Evolutionary conservation across 1,140 invertebrate species (phyloP).

Genomic region (Diprion similis): DNA sequence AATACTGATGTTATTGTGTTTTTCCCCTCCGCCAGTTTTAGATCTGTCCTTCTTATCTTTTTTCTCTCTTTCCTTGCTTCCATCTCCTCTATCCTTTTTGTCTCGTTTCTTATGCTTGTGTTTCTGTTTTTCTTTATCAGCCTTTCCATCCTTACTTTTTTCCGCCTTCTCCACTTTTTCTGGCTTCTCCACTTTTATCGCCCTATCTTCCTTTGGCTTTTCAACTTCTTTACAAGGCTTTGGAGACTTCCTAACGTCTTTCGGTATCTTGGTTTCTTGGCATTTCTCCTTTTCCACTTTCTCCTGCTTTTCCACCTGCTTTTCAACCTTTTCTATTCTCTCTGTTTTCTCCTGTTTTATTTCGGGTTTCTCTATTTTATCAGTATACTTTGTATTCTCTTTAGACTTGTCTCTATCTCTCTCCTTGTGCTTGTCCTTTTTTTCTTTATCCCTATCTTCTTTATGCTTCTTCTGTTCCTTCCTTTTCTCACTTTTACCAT

Average conservation of each 20-base stretch:
- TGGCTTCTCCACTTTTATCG: constrained; percentile 53
- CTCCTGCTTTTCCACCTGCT: constrained; percentile 62
- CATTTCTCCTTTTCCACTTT: constrained; percentile 62
- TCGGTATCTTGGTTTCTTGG: constrained; percentile 31
- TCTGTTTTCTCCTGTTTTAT: constrained; percentile 45
- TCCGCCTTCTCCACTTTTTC: constrained; percentile 61
- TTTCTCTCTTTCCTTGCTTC: constrained; percentile 57
- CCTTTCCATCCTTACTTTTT: constrained; percentile 58
- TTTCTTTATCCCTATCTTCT: constrained; percentile 60
- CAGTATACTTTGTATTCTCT: constrained; percentile 44
- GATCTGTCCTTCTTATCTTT: constrained; percentile 56
- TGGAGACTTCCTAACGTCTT: constrained; percentile 53
- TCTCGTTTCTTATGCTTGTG: constrained; percentile 63
- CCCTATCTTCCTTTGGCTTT: constrained; percentile 59
- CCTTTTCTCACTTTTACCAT: constrained; percentile 50
- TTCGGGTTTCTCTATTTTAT: constrained; percentile 43
- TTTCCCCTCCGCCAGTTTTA: constrained; percentile 46
- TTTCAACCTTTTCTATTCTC: constrained; percentile 60
- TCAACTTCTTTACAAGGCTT: constrained; percentile 54
- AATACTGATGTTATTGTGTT: constrained; percentile 34
- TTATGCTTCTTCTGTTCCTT: constrained; percentile 63
- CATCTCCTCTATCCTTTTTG: constrained; percentile 65
- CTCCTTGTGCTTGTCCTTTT: constrained; percentile 61
- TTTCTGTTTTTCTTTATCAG: constrained; percentile 54
- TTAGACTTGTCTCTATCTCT: constrained; percentile 58